Evolutionary conservation across 2,888 invertebrate species (phyloP).

Genomic region (Ichneumoninae sp.): DNA sequence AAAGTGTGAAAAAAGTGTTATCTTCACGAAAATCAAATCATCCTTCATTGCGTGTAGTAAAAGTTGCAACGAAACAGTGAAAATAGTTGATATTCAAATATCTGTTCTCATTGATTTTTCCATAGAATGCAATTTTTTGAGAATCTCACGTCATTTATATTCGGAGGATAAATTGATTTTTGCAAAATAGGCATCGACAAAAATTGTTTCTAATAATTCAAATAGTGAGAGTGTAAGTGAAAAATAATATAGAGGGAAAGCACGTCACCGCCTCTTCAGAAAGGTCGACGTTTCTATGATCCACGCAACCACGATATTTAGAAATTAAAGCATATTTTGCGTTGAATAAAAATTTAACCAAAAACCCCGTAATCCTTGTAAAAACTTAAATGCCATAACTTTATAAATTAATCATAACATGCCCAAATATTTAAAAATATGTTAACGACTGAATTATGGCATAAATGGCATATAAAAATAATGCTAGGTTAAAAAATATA

Average conservation of each 20-base stretch:
- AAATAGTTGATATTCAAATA: not conserved
- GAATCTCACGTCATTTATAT: not conserved
- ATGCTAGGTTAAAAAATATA: not conserved
- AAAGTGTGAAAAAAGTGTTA: constrained; percentile 48
- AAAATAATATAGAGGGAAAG: constrained; percentile 35
- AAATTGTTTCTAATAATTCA: constrained; percentile 25
- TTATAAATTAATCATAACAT: constrained; percentile 5
- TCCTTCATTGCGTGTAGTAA: constrained; percentile 1
- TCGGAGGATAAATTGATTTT: constrained; percentile 51
- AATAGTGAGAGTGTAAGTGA: constrained; percentile 31
- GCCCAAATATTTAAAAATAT: not conserved
- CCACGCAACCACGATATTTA: constrained; percentile 70
- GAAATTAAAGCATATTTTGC: not conserved
- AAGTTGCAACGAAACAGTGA: not conserved
- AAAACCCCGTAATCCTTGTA: not conserved
- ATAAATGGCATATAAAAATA: not conserved
- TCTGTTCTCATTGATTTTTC: constrained; percentile 2
- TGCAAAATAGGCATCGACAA: constrained; percentile 24
- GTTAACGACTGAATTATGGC: not conserved
- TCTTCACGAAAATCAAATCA: constrained; percentile 48
- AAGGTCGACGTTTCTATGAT: constrained; percentile 67
- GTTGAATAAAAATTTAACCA: not conserved
- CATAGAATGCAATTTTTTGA: not conserved
- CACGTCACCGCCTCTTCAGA: constrained; percentile 49
- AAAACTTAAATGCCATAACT: not conserved